phyloP scores from a whole-genome alignment of 2,888 invertebrate genomes.

The Orchesellides sinensis region DNA sequence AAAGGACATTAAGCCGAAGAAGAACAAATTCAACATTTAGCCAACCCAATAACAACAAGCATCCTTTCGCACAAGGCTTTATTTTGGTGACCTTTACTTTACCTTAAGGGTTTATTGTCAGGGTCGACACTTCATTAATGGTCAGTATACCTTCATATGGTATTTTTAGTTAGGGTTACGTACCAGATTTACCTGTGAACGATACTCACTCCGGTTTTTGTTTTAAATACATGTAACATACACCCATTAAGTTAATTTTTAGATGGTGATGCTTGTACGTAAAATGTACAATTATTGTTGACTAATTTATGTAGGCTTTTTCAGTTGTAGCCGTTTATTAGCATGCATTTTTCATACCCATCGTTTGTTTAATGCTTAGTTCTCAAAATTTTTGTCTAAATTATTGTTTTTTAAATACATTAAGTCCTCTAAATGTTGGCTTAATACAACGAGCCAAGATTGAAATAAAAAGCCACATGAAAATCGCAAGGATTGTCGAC shows the following conservation, averaged over 20 bases:
- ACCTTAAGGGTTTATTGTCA: constrained; percentile 40
- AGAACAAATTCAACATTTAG: constrained; percentile 6
- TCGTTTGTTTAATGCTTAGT: no score
- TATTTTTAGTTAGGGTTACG: neutral
- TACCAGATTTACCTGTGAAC: constrained; percentile 31
- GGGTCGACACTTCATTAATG: constrained; percentile 43
- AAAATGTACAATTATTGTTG: no score
- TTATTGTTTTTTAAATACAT: no score
- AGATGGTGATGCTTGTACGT: no score
- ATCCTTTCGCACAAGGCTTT: neutral
- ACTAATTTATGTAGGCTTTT: no score
- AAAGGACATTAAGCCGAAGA: neutral
- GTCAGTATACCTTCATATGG: constrained; percentile 44
- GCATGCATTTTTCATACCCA: no score
- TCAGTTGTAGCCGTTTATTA: no score
- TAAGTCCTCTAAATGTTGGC: constrained; percentile 21
- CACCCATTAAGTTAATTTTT: no score
- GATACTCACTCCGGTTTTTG: constrained; percentile 29
- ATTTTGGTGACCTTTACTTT: constrained; percentile 44
- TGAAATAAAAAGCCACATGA: constrained; percentile 25
- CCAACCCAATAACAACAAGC: constrained; percentile 21
- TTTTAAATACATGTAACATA: neutral
- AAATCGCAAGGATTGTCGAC: constrained; percentile 32
- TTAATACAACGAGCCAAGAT: neutral
- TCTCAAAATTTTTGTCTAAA: no score